Evolutionary conservation across 2,888 invertebrate genomes (phyloP).

Genomic region (Lacanobia oleracea): DNA sequence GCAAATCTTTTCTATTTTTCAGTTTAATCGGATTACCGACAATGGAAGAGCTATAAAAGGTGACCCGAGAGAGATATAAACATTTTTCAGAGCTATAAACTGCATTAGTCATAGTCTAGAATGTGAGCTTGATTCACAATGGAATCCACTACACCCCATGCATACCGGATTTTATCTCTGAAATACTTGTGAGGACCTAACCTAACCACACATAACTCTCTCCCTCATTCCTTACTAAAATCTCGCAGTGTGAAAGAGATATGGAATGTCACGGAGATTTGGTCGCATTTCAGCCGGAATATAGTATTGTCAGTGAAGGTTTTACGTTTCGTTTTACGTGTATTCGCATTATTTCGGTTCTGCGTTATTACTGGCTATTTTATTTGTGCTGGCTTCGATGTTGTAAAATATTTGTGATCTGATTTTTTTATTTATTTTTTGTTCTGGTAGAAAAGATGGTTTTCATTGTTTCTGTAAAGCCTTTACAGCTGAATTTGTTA

Average conservation of each 20-base stretch:
- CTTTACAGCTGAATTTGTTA: not conserved
- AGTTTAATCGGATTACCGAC: slow-evolving; percentile 8
- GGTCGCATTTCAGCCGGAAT: slow-evolving; percentile 46
- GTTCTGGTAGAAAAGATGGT: not conserved
- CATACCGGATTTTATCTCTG: slow-evolving; percentile 64
- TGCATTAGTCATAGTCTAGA: slow-evolving; percentile 63
- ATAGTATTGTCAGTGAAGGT: slow-evolving; percentile 28
- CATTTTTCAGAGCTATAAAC: slow-evolving; percentile 48
- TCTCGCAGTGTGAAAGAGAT: slow-evolving; percentile 41
- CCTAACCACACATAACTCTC: slow-evolving; percentile 29
- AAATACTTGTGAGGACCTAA: slow-evolving; percentile 47
- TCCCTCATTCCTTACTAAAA: slow-evolving; percentile 33
- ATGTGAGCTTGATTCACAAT: slow-evolving; percentile 60
- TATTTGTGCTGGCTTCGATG: slow-evolving; percentile 9
- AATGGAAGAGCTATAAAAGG: slow-evolving; percentile 30
- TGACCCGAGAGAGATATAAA: slow-evolving; percentile 16
- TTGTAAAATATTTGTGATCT: slow-evolving; percentile 9
- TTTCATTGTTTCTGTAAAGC: not conserved
- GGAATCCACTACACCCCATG: slow-evolving; percentile 54
- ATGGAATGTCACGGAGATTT: slow-evolving; percentile 32
- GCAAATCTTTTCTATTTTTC: slow-evolving; percentile 10
- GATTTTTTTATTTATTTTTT: slow-evolving; percentile 6
- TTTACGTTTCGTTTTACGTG: slow-evolving; percentile 44
- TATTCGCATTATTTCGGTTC: slow-evolving; percentile 32
- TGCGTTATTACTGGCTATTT: slow-evolving; percentile 25